Base-by-base conservation (phyloP, 2,797 vertebrate genomes). In the Jordanella pulchra region DNA sequence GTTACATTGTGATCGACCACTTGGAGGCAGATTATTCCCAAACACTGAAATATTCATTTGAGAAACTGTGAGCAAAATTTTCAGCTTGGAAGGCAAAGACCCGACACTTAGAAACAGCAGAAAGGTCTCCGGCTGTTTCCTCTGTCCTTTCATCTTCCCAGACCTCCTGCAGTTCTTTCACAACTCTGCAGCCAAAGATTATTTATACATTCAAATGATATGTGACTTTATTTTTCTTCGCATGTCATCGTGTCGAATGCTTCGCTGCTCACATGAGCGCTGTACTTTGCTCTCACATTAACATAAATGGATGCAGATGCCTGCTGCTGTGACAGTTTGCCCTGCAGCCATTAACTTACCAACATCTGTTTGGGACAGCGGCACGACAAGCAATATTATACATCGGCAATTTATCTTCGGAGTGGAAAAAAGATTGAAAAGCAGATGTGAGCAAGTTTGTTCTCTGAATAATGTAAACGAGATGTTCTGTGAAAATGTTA, bases 351-450 rank as follows among this genome's bases (percentile, higher is more conserved):
- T 66, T 23, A 39, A 64, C 25, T 42, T 21, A 32, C 44, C 51
- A 48, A 71, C 67, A 66, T 74, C 70, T 65, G 60, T n/a, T 66
- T 72, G 54, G 76, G 65, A 67, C 67, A 6, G 39, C 27, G 32
- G 73, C 63, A 60, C 51, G 80, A 74, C 48, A 68, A 78, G 69
- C 69, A 67, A 56, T 51, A 10, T 3, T 56, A 47, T n/a, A 28
- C 30, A 6, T 30, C n/a, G 14, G 17, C n/a, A 28, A 47, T 30
- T 65, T 30, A 47, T 44, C 28, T 7, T 32, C 14, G 35, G 11
- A 25, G 44, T 47, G 28, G 27, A 66, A 50, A 11, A 48, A 48
- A 17, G 27, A 0, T 9, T 15, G 14, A 7, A 18, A 65, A 5
- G 45, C 44, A 65, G 10, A 30, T 48, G n/a, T 65, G 17, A 65